Conservation (phyloP, 1,140 invertebrate genomes). For the Archivesica marissinica region DNA sequence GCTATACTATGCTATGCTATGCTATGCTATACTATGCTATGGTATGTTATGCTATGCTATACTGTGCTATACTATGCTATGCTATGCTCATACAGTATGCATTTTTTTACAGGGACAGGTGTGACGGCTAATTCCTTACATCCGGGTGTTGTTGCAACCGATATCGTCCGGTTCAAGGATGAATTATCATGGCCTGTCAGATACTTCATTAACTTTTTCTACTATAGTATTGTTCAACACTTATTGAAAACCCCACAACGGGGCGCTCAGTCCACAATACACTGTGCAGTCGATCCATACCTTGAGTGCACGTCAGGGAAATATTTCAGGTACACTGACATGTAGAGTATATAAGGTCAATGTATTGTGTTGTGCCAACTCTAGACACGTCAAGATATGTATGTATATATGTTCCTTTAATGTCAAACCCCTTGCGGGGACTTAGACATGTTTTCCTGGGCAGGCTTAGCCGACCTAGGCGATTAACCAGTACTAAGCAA, state of each 20-base stretch:
- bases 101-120: slow-evolving; percentile 61
- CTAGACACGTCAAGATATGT: too few species aligned
- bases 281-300: slow-evolving; percentile 87
- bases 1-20: too few species aligned
- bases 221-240: not conserved
- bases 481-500: too few species aligned
- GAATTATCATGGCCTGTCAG: not conserved
- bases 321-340: slow-evolving; percentile 87
- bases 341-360: not conserved
- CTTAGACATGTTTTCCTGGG: too few species aligned
- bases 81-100: not conserved
- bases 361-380: too few species aligned
- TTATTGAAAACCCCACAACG: slow-evolving; percentile 62
- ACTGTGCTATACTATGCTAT: too few species aligned
- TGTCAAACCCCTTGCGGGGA: too few species aligned
- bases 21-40: too few species aligned
- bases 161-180: slow-evolving; percentile 63
- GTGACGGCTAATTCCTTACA: slow-evolving; percentile 78
- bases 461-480: too few species aligned
- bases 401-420: too few species aligned
- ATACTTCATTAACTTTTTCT: not conserved
- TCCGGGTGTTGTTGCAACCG: slow-evolving; percentile 80
- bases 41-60: too few species aligned
- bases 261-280: slow-evolving; percentile 82
- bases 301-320: slow-evolving; percentile 90